Percentiles rank a stretch among this genome's conserved stretches.
Conservation (phyloP, 2,797 vertebrate species). For the Acipenser transmontanus region DNA sequence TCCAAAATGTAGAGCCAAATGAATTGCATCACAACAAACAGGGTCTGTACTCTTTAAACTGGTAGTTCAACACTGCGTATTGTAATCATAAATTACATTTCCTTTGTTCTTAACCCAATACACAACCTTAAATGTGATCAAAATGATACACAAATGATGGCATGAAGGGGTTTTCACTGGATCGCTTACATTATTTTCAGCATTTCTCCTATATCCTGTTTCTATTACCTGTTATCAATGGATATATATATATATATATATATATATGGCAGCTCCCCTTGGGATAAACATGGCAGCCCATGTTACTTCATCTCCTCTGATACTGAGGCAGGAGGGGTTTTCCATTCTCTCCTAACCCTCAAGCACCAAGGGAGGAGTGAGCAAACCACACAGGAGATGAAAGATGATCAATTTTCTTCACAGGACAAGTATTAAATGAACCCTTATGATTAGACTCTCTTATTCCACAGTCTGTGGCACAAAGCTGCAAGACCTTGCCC, state of each 20-base stretch:
- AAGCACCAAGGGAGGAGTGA: conserved; percentile 16
- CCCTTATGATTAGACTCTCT: neutral
- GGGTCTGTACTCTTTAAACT: no score
- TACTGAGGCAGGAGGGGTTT: neutral
- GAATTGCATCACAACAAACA: no score
- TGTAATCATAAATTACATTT: no score
- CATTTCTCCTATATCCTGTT: neutral
- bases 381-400: conserved; percentile 9
- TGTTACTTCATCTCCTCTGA: conserved; percentile 3
- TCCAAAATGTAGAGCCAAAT: no score
- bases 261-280: neutral
- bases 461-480: conserved; percentile 1
- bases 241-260: neutral
- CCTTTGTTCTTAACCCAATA: no score
- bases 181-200: neutral
- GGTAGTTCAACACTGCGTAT: no score
- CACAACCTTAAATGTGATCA: no score
- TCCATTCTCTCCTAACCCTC: conserved; percentile 13
- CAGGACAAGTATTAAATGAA: conserved; percentile 1
- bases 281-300: conserved; percentile 2
- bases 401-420: conserved; percentile 12
- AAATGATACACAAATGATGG: no score
- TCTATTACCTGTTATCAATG: neutral
- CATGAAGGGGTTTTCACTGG: no score
- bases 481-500: conserved; percentile 1